phyloP scores from a whole-genome alignment of 2,797 vertebrate genomes.

The Labeo calbasu region DNA sequence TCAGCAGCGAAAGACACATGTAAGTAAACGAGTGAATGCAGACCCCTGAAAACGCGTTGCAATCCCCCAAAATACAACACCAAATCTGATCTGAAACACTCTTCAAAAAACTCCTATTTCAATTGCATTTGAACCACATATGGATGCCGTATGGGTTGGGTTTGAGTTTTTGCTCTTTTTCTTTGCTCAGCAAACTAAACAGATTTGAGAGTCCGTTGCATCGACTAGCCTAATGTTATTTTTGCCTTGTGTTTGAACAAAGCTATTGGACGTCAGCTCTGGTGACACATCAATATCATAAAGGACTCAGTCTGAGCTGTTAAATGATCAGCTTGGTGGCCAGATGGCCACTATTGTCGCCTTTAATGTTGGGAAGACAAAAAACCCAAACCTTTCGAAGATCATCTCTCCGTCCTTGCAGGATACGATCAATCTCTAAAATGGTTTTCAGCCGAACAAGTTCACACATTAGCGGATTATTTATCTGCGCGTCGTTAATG shows the following conservation, averaged over 20 bases:
- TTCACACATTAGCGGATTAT: conserved; percentile 32
- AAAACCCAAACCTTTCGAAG: not conserved
- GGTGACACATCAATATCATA: not conserved
- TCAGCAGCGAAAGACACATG: not conserved
- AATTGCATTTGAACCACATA: not conserved
- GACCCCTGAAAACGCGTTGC: not conserved
- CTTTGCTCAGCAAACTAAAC: not conserved
- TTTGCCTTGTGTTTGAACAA: not conserved
- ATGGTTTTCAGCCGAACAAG: not conserved
- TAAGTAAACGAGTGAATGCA: not conserved
- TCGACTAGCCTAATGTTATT: not conserved
- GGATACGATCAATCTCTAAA: conserved; percentile 6
- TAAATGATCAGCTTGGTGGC: conserved; percentile 10
- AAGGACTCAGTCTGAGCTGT: not conserved
- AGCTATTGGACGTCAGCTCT: not conserved
- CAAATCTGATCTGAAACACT: not conserved
- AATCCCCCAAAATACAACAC: not conserved
- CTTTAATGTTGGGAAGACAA: not conserved
- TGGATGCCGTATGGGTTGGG: not conserved
- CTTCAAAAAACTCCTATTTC: not conserved
- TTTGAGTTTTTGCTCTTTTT: not conserved
- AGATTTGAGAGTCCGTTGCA: not conserved
- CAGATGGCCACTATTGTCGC: conserved; percentile 21
- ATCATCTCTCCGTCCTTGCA: not conserved
- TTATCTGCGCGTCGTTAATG: conserved; percentile 24